Conservation (phyloP, 2,888 invertebrate genomes). For the Pseudococcus longispinus region DNA sequence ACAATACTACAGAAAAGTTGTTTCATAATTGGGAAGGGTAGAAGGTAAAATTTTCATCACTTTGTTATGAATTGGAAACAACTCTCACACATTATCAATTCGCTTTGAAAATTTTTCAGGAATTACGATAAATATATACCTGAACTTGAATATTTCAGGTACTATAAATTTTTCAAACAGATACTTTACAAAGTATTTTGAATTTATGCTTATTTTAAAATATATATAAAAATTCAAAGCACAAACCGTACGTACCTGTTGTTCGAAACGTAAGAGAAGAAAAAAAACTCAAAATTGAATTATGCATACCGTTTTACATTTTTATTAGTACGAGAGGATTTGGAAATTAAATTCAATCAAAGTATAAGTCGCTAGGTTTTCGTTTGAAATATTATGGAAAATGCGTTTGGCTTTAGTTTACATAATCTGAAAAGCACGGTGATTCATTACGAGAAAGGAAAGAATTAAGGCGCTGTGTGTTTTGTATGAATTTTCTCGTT, state of each 20-base stretch:
- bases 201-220: neutral
- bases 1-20: no score
- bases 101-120: neutral
- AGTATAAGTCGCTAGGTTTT: constrained; percentile 34
- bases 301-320: constrained; percentile 17
- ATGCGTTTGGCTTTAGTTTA: constrained; percentile 28
- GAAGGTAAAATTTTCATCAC: no score
- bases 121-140: neutral
- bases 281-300: constrained; percentile 9
- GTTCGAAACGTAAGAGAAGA: neutral
- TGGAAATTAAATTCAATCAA: constrained; percentile 31
- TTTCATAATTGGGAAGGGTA: no score
- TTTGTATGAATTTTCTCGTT: constrained; percentile 24
- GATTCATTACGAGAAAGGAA: constrained; percentile 13
- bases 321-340: constrained; percentile 22
- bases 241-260: neutral
- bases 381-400: constrained; percentile 28
- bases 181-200: neutral
- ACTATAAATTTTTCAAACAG: neutral
- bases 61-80: no score
- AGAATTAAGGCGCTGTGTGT: constrained; percentile 19
- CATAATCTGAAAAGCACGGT: constrained; percentile 24
- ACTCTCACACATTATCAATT: neutral
- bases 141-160: no score
- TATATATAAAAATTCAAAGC: neutral